Base-by-base conservation (phyloP, 2,888 invertebrate species). In the Pseudococcus viburni region DNA sequence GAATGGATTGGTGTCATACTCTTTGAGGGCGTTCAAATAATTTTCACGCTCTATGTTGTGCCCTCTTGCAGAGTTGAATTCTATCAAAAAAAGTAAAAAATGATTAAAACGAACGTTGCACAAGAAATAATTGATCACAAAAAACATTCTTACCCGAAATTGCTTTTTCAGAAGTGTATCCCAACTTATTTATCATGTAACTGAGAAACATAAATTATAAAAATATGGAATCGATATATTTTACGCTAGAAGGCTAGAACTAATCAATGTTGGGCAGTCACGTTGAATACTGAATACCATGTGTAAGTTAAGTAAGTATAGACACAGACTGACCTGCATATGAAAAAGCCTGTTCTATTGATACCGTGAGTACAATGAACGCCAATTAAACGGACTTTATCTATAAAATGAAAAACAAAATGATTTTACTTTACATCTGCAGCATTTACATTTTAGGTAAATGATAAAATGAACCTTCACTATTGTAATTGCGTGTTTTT, bases 111-210 rank as follows among this genome's bases (percentile, higher is more conserved):
- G 19, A 64, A 8, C 19, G 19, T 9, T 46, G 12, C 84, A 5
- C 5, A 19, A 39, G 59, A 7, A 22, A 12, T 11, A 85, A 59
- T 22, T 39, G n/a, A 59, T 15, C n/a, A 39, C 9, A 17, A 85
- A 15, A n/a, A 46, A 80, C 17, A 80, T 80, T 42, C 17, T 19
- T 88, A 88, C 88, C 88, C 51, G 1, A 33, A 33, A 88, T 39
- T 22, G 88, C 88, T 15, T 55, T 19, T 39, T 88, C 80, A 39
- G 39, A 88, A 26, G 26, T 88, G 26, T 80, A 88, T 19, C 88
- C 88, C 48, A 88, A n/a, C 19, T 83, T 88, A 59, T 55, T 55
- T n/a, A 88, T 88, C 88, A 88, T 88, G 59, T 88, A 88, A 39
- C 88, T 87, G 77, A n/a, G 77, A 73, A 87, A n/a, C 39, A 51